Evolutionary conservation across 2,113 vertebrate species (phyloP).

Genomic region (Hemibates koningsi): DNA sequence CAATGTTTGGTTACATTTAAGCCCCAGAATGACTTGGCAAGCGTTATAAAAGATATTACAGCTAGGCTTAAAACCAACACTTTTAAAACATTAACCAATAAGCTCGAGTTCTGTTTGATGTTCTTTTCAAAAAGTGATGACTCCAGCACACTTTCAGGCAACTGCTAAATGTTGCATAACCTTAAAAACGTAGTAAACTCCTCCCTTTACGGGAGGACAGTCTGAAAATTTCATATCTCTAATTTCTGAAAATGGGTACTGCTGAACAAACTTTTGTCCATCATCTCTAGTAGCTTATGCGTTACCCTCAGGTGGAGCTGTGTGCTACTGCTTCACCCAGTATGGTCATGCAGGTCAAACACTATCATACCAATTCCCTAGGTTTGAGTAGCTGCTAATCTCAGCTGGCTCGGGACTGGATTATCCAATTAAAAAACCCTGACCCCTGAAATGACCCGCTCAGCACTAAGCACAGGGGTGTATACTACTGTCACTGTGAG

Average conservation of each 20-base stretch:
- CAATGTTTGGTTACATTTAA: background rate
- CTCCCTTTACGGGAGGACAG: background rate
- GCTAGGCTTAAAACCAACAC: background rate
- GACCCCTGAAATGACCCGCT: conserved; percentile 31
- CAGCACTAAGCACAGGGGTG: background rate
- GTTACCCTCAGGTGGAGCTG: conserved; percentile 1
- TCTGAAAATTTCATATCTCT: background rate
- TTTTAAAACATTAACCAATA: background rate
- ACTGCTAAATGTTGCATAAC: background rate
- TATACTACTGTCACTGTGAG: background rate
- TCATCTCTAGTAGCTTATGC: background rate
- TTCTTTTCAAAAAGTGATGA: background rate
- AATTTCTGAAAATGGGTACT: background rate
- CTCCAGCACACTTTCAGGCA: background rate
- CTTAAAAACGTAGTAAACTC: background rate
- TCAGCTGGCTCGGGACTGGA: conserved; percentile 37
- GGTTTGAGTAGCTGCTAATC: conserved; percentile 39
- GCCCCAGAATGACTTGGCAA: background rate
- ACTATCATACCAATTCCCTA: conserved; percentile 38
- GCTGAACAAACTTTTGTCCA: background rate
- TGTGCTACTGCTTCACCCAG: conserved; percentile 7
- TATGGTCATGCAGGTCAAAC: conserved; percentile 39
- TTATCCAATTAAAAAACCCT: conserved; percentile 53
- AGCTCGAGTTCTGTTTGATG: background rate
- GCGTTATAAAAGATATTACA: background rate